Conservation (phyloP, 2,797 vertebrate genomes). For the Kryptopterus vitreolus region DNA sequence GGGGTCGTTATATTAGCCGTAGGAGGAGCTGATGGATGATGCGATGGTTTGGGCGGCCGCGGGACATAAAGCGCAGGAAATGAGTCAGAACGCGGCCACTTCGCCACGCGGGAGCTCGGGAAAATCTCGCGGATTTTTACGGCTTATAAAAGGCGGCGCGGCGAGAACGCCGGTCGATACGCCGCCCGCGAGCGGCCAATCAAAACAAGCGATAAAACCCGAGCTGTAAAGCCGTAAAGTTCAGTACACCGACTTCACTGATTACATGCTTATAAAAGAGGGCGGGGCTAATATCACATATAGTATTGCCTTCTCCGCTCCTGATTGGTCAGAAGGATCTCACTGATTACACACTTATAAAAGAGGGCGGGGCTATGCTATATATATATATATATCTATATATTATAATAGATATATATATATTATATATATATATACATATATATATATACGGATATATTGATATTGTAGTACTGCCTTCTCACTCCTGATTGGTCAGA, state of each 20-base stretch:
- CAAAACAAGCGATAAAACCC: neutral
- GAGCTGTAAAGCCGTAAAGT: neutral
- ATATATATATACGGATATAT: too few species aligned
- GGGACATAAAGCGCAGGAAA: slow-evolving; percentile 40
- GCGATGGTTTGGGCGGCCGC: slow-evolving; percentile 10
- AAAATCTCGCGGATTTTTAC: slow-evolving; percentile 14
- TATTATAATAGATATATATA: too few species aligned
- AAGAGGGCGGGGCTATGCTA: too few species aligned
- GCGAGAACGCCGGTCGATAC: neutral
- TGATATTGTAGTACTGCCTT: too few species aligned
- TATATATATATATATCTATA: too few species aligned
- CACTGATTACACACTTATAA: too few species aligned
- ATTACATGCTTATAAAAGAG: neutral
- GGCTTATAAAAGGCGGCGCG: neutral
- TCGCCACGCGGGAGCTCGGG: neutral
- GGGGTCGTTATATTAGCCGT: slow-evolving; percentile 28
- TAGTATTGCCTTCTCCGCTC: too few species aligned
- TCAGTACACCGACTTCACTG: neutral
- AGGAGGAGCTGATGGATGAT: slow-evolving; percentile 35
- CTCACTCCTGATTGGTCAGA: too few species aligned
- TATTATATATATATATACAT: too few species aligned
- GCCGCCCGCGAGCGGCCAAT: neutral
- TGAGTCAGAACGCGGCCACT: slow-evolving; percentile 39
- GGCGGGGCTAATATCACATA: neutral
- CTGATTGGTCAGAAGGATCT: neutral